phyloP scores from a whole-genome alignment of 2,888 invertebrate genomes.

The Stenoptilia bipunctidactyla region DNA sequence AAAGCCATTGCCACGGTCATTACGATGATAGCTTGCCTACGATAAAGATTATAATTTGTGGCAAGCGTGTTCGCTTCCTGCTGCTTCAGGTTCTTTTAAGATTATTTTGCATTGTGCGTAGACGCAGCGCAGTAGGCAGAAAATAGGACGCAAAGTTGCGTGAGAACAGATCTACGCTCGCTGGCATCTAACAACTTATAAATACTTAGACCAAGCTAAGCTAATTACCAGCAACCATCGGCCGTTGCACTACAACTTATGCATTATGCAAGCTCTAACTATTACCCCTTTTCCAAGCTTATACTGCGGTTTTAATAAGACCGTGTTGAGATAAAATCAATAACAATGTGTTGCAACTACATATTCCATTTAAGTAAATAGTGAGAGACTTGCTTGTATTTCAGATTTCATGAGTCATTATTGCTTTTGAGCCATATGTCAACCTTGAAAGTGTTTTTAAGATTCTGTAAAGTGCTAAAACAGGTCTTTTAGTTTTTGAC shows the following conservation, averaged over 20 bases:
- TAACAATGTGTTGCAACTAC: no score
- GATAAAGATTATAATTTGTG: no score
- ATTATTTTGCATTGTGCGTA: neutral
- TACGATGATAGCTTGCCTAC: no score
- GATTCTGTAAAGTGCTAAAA: slow-evolving; percentile 3
- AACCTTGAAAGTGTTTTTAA: slow-evolving; percentile 34
- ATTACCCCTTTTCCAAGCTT: slow-evolving; percentile 14
- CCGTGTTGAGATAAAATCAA: slow-evolving; percentile 1
- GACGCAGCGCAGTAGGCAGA: slow-evolving; percentile 14
- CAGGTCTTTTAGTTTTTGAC: neutral
- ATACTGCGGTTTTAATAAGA: slow-evolving; percentile 6
- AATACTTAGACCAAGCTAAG: slow-evolving; percentile 21
- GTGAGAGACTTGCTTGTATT: neutral
- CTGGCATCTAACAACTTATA: neutral
- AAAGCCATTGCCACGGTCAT: no score
- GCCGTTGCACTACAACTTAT: slow-evolving; percentile 41
- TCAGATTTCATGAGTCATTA: slow-evolving; percentile 20
- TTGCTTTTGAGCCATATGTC: slow-evolving; percentile 27
- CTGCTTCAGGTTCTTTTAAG: neutral
- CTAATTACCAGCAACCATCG: slow-evolving; percentile 46
- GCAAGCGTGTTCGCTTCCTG: no score
- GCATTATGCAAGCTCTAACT: slow-evolving; percentile 28
- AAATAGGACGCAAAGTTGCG: slow-evolving; percentile 18
- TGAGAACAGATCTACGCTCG: slow-evolving; percentile 28
- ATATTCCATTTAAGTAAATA: neutral